Evolutionary conservation across 2,888 invertebrate genomes (phyloP).

Genomic region (Notocelia uddmanniana): DNA sequence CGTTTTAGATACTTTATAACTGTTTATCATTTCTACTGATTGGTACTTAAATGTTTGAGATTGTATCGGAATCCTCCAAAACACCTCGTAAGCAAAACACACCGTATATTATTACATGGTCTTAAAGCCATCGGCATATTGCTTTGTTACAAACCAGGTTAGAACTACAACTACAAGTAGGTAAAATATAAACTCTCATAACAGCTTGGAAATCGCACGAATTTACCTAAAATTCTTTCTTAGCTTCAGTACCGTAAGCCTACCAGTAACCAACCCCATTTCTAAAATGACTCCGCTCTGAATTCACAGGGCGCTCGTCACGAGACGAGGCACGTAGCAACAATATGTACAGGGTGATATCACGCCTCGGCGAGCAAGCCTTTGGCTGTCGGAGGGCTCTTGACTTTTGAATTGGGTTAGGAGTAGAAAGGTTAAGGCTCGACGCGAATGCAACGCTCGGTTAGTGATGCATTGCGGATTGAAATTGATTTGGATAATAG

Average conservation of each 20-base stretch:
- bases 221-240: too few relatives aligned
- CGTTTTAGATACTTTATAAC: too few relatives aligned
- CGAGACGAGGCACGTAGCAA: constrained; percentile 49
- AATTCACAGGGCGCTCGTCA: constrained; percentile 28
- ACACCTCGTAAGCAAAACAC: too few relatives aligned
- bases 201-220: too few relatives aligned
- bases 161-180: too few relatives aligned
- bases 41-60: too few relatives aligned
- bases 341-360: constrained; percentile 58
- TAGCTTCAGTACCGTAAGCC: neutral
- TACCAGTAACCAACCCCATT: neutral
- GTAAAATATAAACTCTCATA: too few relatives aligned
- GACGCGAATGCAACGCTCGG: constrained; percentile 28
- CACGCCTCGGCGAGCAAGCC: constrained; percentile 50
- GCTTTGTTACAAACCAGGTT: too few relatives aligned
- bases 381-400: constrained; percentile 49
- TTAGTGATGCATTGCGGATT: constrained; percentile 20
- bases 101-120: too few relatives aligned
- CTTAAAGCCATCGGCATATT: too few relatives aligned
- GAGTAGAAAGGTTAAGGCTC: constrained; percentile 25
- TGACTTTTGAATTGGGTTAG: constrained; percentile 42
- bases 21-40: too few relatives aligned
- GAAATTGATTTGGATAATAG: neutral
- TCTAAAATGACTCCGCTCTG: constrained; percentile 17
- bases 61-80: too few relatives aligned